Percentiles rank a stretch among this genome's conserved stretches.
phyloP scores from a whole-genome alignment of 1,140 invertebrate genomes.

The Ylistrum balloti region DNA sequence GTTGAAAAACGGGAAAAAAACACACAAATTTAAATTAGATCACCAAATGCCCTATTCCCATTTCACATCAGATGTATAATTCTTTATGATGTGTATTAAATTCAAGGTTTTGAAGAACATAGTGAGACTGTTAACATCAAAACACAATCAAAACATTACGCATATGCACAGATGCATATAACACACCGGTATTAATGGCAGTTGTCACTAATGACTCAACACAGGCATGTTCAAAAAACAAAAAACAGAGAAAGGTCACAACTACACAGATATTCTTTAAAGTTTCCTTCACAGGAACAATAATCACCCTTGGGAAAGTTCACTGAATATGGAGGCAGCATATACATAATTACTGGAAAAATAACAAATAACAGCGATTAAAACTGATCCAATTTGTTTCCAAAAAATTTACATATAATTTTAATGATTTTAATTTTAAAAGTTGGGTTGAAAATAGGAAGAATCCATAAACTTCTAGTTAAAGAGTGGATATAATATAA shows the following conservation, averaged over 20 bases:
- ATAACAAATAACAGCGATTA: neutral
- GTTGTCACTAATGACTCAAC: neutral
- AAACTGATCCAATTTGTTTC: neutral
- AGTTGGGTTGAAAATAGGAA: too few relatives aligned
- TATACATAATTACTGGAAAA: constrained; percentile 18
- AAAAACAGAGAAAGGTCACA: neutral
- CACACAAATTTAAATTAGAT: neutral
- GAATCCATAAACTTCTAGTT: too few relatives aligned
- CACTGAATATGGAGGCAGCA: constrained; percentile 4
- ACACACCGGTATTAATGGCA: neutral
- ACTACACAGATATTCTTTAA: neutral
- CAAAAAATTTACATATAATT: too few relatives aligned
- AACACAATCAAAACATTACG: neutral
- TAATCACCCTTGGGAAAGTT: constrained; percentile 38
- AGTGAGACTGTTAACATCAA: neutral
- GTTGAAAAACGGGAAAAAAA: neutral
- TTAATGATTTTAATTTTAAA: too few relatives aligned
- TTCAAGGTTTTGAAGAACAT: too few relatives aligned
- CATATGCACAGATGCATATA: neutral
- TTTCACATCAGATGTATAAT: neutral
- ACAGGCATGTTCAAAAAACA: neutral
- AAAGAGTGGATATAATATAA: too few relatives aligned
- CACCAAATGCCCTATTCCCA: neutral
- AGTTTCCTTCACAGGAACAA: neutral
- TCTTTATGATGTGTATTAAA: neutral